Base-by-base conservation (phyloP, 2,797 vertebrate species). In the Notolabrus celidotus region DNA sequence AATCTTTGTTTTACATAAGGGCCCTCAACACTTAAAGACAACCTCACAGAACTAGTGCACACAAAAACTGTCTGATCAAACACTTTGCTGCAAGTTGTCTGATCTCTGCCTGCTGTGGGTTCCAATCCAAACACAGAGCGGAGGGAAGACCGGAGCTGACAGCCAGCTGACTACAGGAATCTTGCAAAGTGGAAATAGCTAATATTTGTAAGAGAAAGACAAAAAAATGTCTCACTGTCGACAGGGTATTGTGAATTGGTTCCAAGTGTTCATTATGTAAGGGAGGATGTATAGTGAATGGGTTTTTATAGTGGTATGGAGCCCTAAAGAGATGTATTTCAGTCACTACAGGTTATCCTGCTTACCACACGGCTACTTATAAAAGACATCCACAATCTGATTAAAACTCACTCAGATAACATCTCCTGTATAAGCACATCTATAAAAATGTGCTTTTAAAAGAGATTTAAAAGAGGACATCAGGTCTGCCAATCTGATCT, bases 1-100 rank as follows among this genome's bases (percentile, higher is more conserved):
- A 49, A 64, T 53, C 67, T 52, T 84, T 69, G 38, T 70, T 75
- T 73, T 79, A 49, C 66, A 29, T 14, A 38, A 68, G 39, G 45
- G 23, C 19, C 64, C 15, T 33, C 56, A 19, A 65, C 58, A 20
- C 22, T 16, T 1, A 3, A 41, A 79, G 57, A 16, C 31, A 2
- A 59, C 58, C 43, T 78, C 16, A 49, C 45, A 67, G 49, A 36
- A 20, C 16, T 19, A n/a, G 22, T n/a, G 45, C 8, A 62, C 65
- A 49, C 68, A 76, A 38, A 61, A 58, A 38, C 15, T 42, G 34
- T 29, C 49, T 71, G 36, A 80, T 72, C 61, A 66, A 74, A 75
- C 55, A n/a, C 38, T 52, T 20, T 47, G 8, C 42, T 17, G 78
- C 11, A 0, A 68, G 41, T 46, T 55, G 62, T 55, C 15, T 57